Conservation (phyloP, 2,113 vertebrate genomes). For the Charina bottae region DNA sequence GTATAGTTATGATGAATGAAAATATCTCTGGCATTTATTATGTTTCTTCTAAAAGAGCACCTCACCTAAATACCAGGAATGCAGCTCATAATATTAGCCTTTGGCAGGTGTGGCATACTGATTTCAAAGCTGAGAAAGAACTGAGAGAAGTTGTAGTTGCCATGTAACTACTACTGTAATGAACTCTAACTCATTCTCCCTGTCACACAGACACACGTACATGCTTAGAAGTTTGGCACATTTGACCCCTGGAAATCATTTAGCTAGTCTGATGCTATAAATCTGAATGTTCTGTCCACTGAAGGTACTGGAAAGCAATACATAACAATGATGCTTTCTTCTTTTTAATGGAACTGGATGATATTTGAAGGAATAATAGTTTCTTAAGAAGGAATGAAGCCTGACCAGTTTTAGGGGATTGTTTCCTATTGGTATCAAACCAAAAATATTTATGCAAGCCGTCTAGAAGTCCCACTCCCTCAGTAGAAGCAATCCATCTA, state of each 20-base stretch:
- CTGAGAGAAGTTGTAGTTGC: not conserved
- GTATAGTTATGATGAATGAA: not conserved
- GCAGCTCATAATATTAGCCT: not conserved
- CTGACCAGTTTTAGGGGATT: not conserved
- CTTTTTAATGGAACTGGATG: not conserved
- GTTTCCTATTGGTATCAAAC: not conserved
- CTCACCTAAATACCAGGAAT: not conserved
- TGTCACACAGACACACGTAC: not conserved
- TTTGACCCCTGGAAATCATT: not conserved
- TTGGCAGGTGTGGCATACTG: not conserved
- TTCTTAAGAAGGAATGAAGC: not conserved
- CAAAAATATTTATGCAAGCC: not conserved
- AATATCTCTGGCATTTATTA: not conserved
- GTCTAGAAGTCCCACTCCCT: no score
- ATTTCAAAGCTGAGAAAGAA: fast-evolving
- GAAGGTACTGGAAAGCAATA: not conserved
- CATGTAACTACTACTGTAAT: not conserved
- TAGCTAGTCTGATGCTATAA: not conserved
- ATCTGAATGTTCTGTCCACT: not conserved
- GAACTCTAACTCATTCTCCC: not conserved
- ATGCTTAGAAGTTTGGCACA: not conserved
- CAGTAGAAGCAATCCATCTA: not conserved
- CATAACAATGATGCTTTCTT: not conserved
- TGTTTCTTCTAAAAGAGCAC: not conserved
- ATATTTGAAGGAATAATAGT: not conserved